phyloP scores from a whole-genome alignment of 1,140 invertebrate genomes.

The Zelostemma sp. region DNA sequence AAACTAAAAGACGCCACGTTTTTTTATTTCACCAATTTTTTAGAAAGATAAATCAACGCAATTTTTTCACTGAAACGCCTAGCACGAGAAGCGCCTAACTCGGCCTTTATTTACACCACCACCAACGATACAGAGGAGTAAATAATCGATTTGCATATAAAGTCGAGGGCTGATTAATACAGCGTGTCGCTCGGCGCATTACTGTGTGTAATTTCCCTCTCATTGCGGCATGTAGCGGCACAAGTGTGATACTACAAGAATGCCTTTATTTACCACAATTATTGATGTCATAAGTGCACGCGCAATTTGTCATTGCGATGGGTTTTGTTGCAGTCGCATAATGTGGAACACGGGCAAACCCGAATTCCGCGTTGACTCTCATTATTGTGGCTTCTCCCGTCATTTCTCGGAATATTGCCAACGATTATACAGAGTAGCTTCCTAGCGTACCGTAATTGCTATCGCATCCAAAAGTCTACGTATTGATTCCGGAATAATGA shows the following conservation, averaged over 20 bases:
- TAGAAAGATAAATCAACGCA: too few relatives aligned
- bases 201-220: conserved; percentile 2
- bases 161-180: conserved; percentile 1
- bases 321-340: conserved; percentile 23
- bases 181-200: neutral
- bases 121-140: too few relatives aligned
- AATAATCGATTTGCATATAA: conserved; percentile 1
- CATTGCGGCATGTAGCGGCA: neutral
- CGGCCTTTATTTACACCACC: too few relatives aligned
- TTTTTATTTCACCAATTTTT: too few relatives aligned
- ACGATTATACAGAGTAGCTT: conserved; percentile 18
- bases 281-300: conserved; percentile 20
- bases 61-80: too few relatives aligned
- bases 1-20: too few relatives aligned
- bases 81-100: too few relatives aligned
- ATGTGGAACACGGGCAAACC: conserved; percentile 45
- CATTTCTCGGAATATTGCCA: conserved; percentile 31
- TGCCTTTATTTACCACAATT: conserved; percentile 9
- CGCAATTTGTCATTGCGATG: conserved; percentile 34
- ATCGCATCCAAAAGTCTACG: conserved; percentile 12
- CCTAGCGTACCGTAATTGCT: conserved; percentile 25
- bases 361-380: conserved; percentile 43
- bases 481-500: neutral
- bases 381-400: conserved; percentile 43
- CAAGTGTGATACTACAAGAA: conserved; percentile 3